Conservation (phyloP, 2,113 vertebrate genomes). For the Sebastes schlegelii region DNA sequence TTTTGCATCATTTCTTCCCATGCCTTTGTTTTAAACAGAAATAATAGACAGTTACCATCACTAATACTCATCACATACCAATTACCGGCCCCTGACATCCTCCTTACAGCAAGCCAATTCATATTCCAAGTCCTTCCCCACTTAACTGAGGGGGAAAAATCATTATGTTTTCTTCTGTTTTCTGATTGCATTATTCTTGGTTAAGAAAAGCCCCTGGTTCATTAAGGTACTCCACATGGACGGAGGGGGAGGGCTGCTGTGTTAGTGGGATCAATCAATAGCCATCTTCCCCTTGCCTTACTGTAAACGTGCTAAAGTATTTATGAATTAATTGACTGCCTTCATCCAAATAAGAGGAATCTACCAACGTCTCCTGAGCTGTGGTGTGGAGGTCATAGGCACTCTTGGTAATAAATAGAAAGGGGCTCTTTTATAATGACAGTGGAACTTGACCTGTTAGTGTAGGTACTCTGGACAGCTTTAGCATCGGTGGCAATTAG, state of each 20-base stretch:
- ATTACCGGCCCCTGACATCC: slow-evolving; percentile 45
- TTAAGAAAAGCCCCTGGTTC: slow-evolving; percentile 75
- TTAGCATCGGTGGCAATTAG: neutral
- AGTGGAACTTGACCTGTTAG: slow-evolving; percentile 22
- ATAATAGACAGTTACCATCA: neutral
- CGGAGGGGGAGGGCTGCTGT: slow-evolving; percentile 57
- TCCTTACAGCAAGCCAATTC: slow-evolving; percentile 41
- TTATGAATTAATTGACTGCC: slow-evolving; percentile 89
- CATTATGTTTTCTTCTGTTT: slow-evolving; percentile 67
- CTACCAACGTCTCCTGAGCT: slow-evolving; percentile 57
- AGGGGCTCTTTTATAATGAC: slow-evolving; percentile 52
- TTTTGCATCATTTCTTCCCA: slow-evolving; percentile 6
- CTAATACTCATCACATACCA: slow-evolving; percentile 47
- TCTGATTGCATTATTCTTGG: slow-evolving; percentile 67
- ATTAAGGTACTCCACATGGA: slow-evolving; percentile 67
- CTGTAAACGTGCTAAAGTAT: slow-evolving; percentile 88
- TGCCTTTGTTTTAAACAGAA: slow-evolving; percentile 22
- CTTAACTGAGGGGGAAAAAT: slow-evolving; percentile 63
- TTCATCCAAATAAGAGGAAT: slow-evolving; percentile 75
- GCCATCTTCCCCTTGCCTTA: slow-evolving; percentile 83
- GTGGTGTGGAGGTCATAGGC: slow-evolving; percentile 75
- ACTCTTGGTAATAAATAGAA: slow-evolving; percentile 83
- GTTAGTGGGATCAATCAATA: slow-evolving; percentile 87
- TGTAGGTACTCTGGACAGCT: neutral
- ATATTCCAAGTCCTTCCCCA: slow-evolving; percentile 55